These are phyloP conservation scores for Protophormia terraenovae DNA, from an alignment of 2,888 invertebrate genomes.

Conservation along the genomic window DNA sequence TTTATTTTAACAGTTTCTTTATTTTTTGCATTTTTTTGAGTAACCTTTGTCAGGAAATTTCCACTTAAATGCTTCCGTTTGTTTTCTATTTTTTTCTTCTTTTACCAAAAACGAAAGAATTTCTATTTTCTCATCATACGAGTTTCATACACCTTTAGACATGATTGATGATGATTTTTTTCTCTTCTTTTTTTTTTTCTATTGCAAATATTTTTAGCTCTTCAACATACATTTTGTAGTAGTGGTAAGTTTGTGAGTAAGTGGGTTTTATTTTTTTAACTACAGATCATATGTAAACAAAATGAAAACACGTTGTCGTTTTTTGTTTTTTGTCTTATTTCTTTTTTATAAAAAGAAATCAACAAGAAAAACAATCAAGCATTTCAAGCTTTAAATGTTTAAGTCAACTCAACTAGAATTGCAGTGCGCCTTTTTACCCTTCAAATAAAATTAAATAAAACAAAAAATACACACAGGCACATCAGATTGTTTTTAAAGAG, in stretches of 20 bases:
- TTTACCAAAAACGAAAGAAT: background rate
- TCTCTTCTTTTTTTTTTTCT: background rate
- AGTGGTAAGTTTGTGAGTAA: background rate
- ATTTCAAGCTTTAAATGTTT: constrained; percentile 23
- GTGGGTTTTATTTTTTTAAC: background rate
- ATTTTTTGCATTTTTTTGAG: background rate
- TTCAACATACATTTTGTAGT: background rate
- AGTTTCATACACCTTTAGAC: constrained; percentile 18
- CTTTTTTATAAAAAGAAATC: constrained; percentile 6
- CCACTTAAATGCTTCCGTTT: constrained; percentile 44
- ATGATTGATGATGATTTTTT: constrained; percentile 62
- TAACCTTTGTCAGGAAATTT: constrained; percentile 51
- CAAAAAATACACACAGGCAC: too few relatives aligned
- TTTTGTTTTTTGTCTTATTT: constrained; percentile 1
- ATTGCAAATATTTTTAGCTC: constrained; percentile 12
- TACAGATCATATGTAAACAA: constrained; percentile 59
- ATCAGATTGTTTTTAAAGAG: background rate
- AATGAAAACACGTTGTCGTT: constrained; percentile 48
- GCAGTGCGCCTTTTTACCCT: constrained; percentile 23
- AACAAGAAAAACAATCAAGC: background rate
- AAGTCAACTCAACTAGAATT: constrained; percentile 43
- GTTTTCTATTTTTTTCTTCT: background rate
- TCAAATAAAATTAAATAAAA: background rate
- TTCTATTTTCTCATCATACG: constrained; percentile 17
- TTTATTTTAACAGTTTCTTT: background rate